Conservation (phyloP, 2,888 invertebrate genomes). For the Diloba caeruleocephala region DNA sequence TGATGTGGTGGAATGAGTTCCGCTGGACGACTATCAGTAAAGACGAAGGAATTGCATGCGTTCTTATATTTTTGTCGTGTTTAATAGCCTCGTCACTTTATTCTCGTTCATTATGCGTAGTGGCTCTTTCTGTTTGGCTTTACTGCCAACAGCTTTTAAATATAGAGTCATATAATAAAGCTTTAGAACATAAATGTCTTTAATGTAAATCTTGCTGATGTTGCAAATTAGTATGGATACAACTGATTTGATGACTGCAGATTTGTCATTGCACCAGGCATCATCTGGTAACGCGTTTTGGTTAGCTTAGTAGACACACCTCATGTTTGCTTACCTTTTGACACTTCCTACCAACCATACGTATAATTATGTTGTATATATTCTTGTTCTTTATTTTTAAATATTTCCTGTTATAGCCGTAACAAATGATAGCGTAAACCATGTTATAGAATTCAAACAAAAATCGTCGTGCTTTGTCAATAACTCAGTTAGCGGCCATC, state of each 20-base stretch:
- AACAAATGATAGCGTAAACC: no score
- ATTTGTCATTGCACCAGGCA: slow-evolving; percentile 5
- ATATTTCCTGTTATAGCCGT: no score
- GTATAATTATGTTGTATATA: no score
- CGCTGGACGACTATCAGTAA: slow-evolving; percentile 14
- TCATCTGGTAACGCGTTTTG: slow-evolving; percentile 7
- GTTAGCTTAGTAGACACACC: slow-evolving; percentile 6
- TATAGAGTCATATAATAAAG: slow-evolving; percentile 17
- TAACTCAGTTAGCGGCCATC: background rate
- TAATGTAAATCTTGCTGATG: slow-evolving; percentile 8
- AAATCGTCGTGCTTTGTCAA: no score
- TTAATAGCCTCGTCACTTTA: slow-evolving; percentile 27
- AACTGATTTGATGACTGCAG: slow-evolving; percentile 4
- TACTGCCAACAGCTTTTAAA: slow-evolving; percentile 23
- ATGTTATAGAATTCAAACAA: no score
- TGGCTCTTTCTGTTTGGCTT: slow-evolving; percentile 24
- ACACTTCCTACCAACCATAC: no score
- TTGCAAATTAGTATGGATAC: background rate
- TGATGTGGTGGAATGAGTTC: slow-evolving; percentile 7
- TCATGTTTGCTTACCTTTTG: background rate
- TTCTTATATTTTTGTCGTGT: slow-evolving; percentile 18
- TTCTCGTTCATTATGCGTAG: slow-evolving; percentile 14
- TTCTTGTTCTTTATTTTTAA: no score
- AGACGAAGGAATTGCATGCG: slow-evolving; percentile 16
- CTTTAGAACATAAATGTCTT: slow-evolving; percentile 1